Conservation (phyloP, 2,888 invertebrate species). For the Hemicrepidius hirtus region DNA sequence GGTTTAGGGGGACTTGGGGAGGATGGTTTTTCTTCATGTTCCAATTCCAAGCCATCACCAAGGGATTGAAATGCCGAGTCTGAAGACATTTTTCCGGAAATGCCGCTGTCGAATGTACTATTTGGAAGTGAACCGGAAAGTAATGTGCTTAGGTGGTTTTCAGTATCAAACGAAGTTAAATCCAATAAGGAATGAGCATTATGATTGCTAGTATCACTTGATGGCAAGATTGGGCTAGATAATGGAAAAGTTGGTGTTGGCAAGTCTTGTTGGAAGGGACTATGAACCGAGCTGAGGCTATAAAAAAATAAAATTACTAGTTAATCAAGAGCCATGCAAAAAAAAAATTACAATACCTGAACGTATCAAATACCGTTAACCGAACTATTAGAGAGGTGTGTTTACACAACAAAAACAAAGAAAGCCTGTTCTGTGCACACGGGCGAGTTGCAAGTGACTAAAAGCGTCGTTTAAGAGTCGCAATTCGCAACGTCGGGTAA, state of each 20-base stretch:
- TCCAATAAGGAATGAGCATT: constrained; percentile 65
- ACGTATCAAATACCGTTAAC: not conserved
- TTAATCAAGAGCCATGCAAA: not conserved
- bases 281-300: constrained; percentile 63
- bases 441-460: constrained; percentile 37
- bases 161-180: constrained; percentile 65
- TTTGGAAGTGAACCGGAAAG: constrained; percentile 66
- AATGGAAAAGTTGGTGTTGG: constrained; percentile 45
- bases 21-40: constrained; percentile 65
- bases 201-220: constrained; percentile 51
- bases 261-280: constrained; percentile 56
- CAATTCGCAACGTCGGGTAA: constrained; percentile 39
- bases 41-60: constrained; percentile 69
- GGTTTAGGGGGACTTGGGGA: constrained; percentile 65
- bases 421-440: constrained; percentile 16
- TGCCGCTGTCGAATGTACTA: constrained; percentile 76
- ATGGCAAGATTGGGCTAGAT: constrained; percentile 44
- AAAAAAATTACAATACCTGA: not conserved
- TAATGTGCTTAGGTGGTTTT: constrained; percentile 62
- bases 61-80: constrained; percentile 75
- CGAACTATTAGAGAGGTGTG: constrained; percentile 3
- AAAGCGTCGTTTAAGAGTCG: constrained; percentile 41
- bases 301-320: constrained; percentile 34
- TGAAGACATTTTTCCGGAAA: constrained; percentile 72
- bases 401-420: constrained; percentile 4